Evolutionary conservation across 2,113 vertebrate species (phyloP).

Genomic region (Marmota monax): DNA sequence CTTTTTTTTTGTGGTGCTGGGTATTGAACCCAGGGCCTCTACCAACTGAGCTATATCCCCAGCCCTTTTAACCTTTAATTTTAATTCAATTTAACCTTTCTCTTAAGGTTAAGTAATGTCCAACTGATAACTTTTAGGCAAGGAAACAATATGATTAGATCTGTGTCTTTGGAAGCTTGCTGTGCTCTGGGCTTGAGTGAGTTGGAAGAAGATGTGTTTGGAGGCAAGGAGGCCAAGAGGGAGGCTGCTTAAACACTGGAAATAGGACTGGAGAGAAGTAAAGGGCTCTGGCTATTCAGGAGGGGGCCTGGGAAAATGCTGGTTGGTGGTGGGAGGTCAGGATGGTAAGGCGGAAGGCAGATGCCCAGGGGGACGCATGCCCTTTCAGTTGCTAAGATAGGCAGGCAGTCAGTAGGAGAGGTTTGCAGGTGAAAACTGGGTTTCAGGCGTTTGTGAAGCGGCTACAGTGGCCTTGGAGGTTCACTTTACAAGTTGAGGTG

Average conservation of each 20-base stretch:
- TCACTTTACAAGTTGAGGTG: not conserved
- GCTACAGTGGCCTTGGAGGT: not conserved
- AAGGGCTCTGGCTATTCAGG: not conserved
- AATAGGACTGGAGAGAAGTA: not conserved
- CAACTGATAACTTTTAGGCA: not conserved
- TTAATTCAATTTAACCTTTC: constrained; percentile 17
- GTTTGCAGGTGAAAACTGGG: not conserved
- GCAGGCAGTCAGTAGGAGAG: not conserved
- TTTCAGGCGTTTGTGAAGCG: not conserved
- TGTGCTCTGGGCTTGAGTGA: not conserved
- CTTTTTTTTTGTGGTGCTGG: too few relatives aligned
- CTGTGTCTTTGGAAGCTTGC: not conserved
- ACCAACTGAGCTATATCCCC: too few relatives aligned
- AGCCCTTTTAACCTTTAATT: too few relatives aligned
- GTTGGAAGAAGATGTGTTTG: not conserved
- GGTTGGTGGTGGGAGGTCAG: not conserved
- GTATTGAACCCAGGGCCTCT: too few relatives aligned
- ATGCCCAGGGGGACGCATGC: not conserved
- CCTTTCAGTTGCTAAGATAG: not conserved
- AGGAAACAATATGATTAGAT: not conserved
- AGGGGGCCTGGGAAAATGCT: not conserved
- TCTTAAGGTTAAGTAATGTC: constrained; percentile 24
- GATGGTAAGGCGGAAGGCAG: not conserved
- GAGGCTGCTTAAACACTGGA: not conserved
- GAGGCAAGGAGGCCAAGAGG: not conserved